Conservation (phyloP, 92 coral and sea anemone species). For the Heliopora coerulea region DNA sequence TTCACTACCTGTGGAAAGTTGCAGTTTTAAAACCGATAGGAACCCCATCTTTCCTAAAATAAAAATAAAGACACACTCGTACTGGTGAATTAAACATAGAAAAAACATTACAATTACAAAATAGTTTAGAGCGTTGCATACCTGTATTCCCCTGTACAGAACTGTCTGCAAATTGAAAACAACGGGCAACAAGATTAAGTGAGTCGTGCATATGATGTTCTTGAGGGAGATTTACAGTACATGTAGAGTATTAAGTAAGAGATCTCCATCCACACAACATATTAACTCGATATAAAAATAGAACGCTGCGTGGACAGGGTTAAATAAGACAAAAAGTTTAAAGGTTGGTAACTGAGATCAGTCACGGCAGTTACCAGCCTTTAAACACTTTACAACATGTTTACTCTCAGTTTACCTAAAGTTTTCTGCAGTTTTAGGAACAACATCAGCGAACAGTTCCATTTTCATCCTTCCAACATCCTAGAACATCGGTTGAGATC, state of each 20-base stretch:
- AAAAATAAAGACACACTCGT: too few species aligned
- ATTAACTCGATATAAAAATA: too few species aligned
- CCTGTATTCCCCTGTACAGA: conserved; percentile 96
- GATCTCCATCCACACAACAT: too few species aligned
- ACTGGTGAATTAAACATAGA: not conserved
- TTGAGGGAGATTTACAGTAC: too few species aligned
- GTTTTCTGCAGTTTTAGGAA: conserved; percentile 92
- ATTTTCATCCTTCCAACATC: conserved; percentile 92
- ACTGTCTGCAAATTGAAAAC: conserved; percentile 58
- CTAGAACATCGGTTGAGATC: too few species aligned
- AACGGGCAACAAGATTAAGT: not conserved
- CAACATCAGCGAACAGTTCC: conserved; percentile 88
- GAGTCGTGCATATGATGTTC: too few species aligned
- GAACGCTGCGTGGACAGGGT: too few species aligned
- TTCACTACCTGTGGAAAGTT: conserved; percentile 73
- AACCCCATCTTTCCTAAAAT: conserved; percentile 59
- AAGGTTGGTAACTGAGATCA: too few species aligned
- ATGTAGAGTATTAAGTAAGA: too few species aligned
- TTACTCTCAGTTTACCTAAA: conserved; percentile 72
- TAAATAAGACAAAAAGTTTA: too few species aligned
- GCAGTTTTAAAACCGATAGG: conserved; percentile 79
- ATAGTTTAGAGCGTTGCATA: conserved; percentile 21
- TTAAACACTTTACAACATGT: too few species aligned
- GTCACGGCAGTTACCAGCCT: too few species aligned
- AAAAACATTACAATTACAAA: not conserved